A percentile compares a stretch with the other conserved stretches of the same genome.
These are phyloP conservation scores for Tragelaphus imberbis DNA, from an alignment of 2,113 vertebrate species.

Conservation along the genomic window DNA sequence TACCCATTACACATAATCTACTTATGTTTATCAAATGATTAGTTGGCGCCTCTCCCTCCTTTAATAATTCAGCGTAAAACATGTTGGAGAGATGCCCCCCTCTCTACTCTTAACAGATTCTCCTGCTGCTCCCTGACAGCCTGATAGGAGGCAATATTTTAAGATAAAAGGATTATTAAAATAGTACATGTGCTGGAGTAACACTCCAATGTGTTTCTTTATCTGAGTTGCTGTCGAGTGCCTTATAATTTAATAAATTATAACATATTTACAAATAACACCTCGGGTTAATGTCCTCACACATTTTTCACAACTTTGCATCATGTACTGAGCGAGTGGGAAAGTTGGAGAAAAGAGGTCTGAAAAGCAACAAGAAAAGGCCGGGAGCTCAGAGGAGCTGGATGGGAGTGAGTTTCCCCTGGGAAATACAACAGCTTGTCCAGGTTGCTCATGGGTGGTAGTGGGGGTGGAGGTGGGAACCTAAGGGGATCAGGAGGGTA, in stretches of 20 bases:
- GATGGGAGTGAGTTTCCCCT: background rate
- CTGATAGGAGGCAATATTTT: constrained; percentile 65
- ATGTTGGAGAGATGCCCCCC: constrained; percentile 47
- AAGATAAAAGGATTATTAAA: constrained; percentile 68
- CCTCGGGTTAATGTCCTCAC: constrained; percentile 54
- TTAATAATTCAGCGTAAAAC: constrained; percentile 58
- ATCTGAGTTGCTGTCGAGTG: constrained; percentile 52
- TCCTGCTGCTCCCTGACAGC: constrained; percentile 61
- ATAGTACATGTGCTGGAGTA: constrained; percentile 44
- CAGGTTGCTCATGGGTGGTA: fast-evolving
- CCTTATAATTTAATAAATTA: constrained; percentile 57
- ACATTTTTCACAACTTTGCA: background rate
- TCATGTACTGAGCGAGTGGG: background rate
- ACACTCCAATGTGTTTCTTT: constrained; percentile 29
- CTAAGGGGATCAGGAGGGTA: background rate
- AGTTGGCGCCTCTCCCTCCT: constrained; percentile 54
- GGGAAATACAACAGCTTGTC: background rate
- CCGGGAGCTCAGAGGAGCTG: fast-evolving
- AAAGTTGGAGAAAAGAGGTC: background rate
- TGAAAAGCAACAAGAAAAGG: background rate
- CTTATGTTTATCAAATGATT: constrained; percentile 66
- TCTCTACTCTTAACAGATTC: constrained; percentile 62
- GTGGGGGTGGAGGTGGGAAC: background rate
- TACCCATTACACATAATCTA: constrained; percentile 50
- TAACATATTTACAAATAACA: constrained; percentile 72